Base-by-base conservation (phyloP, 1,140 invertebrate species). In the Heliconius nattereri region DNA sequence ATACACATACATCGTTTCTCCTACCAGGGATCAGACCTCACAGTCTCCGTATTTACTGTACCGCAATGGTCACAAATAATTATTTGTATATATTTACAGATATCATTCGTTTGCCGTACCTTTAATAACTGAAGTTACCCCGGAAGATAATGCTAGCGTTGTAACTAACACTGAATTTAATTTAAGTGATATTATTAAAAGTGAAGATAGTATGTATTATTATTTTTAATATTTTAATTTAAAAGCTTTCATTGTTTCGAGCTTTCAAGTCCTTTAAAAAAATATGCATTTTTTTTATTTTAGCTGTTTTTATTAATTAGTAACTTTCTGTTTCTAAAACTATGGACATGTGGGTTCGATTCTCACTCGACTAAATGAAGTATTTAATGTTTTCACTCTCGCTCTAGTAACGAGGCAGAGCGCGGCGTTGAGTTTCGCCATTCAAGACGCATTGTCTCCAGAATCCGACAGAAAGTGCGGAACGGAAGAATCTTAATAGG, bases 31-130 rank as follows among this genome's bases (percentile, higher is more conserved):
- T 2, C 19, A 16, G 6, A 52, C 49, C 49, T 7, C 16, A 52
- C 49, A 20, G 32, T 32, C 3, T 32, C 32, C 32, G 6, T 32
- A 32, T 32, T 32, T 32, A 32, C 32, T 32, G 32, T 6, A 52
- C 19, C 6, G 19, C 16, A 1, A 19, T 52, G 19, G 16, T 16
- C 19, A 71, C 26, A 32, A 23, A 71, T 35, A 71, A 23, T 23
- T 29, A 32, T 71, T 71, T 35, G 7, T 19, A 29, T 54, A 49
- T 52, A 11, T 19, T 75, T 86, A 26, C 83, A 94, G 92, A 75
- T 94, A 92, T 72, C 93, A 94, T 73, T 93, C 92, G 19, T 94
- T 94, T 78, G 85, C 92, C 2, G 91, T 94, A 9, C 91, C 92
- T 0, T 35, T 91, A 45, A 80, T 84, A 75, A 74, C 85, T 8